Evolutionary conservation across 2,797 vertebrate genomes (phyloP).

Genomic region (Meriones psammophilus): DNA sequence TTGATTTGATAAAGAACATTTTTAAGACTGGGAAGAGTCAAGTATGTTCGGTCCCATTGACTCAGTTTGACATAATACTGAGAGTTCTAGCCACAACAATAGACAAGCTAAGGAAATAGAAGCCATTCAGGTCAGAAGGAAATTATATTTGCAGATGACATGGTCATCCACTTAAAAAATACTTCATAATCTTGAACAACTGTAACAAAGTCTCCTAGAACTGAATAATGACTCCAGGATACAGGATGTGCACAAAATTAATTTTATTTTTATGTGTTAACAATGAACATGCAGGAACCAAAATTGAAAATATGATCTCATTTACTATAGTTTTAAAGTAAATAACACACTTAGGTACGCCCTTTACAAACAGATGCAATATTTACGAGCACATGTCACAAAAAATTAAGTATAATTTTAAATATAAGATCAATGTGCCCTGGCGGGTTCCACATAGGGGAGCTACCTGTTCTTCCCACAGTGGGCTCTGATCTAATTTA

Average conservation of each 20-base stretch:
- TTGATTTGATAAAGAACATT: background rate
- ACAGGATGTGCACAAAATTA: background rate
- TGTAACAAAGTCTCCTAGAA: background rate
- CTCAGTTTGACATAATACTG: background rate
- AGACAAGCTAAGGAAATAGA: background rate
- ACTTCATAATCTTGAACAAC: background rate
- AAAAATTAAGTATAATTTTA: background rate
- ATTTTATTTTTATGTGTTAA: background rate
- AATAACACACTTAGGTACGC: background rate
- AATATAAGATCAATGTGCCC: background rate
- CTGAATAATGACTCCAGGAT: background rate
- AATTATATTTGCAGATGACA: background rate
- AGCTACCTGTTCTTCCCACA: background rate
- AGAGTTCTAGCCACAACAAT: background rate
- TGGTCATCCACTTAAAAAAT: background rate
- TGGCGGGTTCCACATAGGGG: background rate
- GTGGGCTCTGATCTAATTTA: background rate
- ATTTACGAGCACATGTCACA: background rate
- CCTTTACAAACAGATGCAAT: background rate
- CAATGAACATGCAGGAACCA: background rate
- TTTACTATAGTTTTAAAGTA: constrained; percentile 9
- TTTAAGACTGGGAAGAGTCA: background rate
- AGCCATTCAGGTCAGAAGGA: background rate
- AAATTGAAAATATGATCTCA: constrained; percentile 15
- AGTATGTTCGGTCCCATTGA: background rate